Evolutionary conservation across 2,797 vertebrate species (phyloP), one percentile per base, ranked within the genome.

Genomic region (Euthynnus affinis): DNA sequence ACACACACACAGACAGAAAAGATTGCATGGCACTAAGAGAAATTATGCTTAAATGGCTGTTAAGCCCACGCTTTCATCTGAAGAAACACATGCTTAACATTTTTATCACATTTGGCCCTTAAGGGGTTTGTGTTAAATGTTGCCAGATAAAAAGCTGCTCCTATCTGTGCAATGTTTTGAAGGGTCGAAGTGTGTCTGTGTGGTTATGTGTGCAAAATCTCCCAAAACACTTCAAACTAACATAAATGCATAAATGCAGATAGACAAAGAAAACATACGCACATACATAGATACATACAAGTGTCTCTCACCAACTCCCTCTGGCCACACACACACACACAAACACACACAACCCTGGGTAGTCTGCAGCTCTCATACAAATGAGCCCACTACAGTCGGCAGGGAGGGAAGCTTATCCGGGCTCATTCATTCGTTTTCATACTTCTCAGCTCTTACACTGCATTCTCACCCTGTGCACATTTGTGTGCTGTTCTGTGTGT

Each of bases 341-440:
- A 65, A 40, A 60, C 9, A 40, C 59, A 71, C 46, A 60, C 9
- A 65, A 60, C 9, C 62, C 32, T 44, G 67, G 74, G 66, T 63
- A 60, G 74, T 80, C 64, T 83, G 56, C 52, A 68, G 49, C 61
- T 78, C 34, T 51, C 29, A 60, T 58, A 61, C 40, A 74, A 81
- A 80, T 83, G 61, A 77, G 56, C 74, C 37, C 64, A 20, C 61
- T 68, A 53, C 52, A 66, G 37, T 74, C 81, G 87, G 78, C 66
- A 78, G 81, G 76, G 68, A 81, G 49, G 46, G 56, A 66, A 55
- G 76, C 77, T 84, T 72, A 71, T 71, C 72, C 64, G 27, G 56
- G 62, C 72, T 85, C 84, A 58, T 90, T 87, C 84, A 90, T 72
- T 88, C 27, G 9, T 66, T 88, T 74, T 84, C 55, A 70, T 74